Evolutionary conservation across 1,140 invertebrate genomes (phyloP), one percentile per base, ranked within the genome.

Genomic region (Atta texana): DNA sequence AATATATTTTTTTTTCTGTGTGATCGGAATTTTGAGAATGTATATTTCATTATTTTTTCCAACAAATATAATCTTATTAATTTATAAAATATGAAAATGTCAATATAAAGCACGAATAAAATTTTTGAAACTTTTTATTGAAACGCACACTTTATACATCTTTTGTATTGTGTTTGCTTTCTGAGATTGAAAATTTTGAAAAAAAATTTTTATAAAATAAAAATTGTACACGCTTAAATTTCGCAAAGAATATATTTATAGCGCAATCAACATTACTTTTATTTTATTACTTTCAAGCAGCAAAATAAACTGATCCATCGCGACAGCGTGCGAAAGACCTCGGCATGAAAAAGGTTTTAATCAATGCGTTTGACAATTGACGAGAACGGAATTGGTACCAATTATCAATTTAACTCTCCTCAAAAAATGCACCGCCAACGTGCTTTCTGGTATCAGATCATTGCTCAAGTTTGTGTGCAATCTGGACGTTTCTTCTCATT

Each of bases 361-460:
- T 89, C 81, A 78, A 85, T 88, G 81, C 75, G 24, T 88, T 90
- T 74, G 87, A 87, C 85, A 91, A 92, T 89, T 87, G 87, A 75
- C 66, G 77, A 61, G 86, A 92, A 90, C 86, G 57, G 49, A 91
- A 90, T 91, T 92, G 87, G 55, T 66, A 82, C 74, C 87, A 86
- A 92, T 92, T 90, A 85, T 91, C 89, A 91, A 88, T 91, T 89
- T 77, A 81, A 81, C 69, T 88, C 84, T 88, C 68, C 75, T 89
- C 80, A 78, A 89, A 90, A 85, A 89, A 69, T 81, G 82, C 75
- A 53, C 68, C 74, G 75, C 74, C 81, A 85, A 78, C 86, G 82
- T 88, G 87, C 64, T 57, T 75, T 59, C 59, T 86, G 82, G 1
- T 63, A 81, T 78, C 18, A 34, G 49, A 81, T 81, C 49, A 66